phyloP scores from a whole-genome alignment of 2,888 invertebrate species.

The Monopis laevigella region DNA sequence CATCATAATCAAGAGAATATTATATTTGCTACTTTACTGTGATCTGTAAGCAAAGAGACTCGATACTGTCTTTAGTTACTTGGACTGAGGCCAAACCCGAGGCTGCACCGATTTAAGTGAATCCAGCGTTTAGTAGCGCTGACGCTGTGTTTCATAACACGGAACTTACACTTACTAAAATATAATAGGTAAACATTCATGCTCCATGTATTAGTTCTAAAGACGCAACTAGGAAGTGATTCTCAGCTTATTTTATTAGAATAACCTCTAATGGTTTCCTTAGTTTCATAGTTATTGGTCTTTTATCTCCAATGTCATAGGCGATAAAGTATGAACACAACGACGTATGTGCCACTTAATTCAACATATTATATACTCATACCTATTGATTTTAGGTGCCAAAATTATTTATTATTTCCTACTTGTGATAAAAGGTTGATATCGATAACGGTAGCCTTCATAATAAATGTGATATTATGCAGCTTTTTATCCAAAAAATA shows the following conservation, averaged over 20 bases:
- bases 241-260: background rate
- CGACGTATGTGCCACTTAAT: constrained; percentile 3
- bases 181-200: no score
- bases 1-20: no score
- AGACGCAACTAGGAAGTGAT: constrained; percentile 8
- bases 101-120: no score
- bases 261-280: constrained; percentile 11
- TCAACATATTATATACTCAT: constrained; percentile 8
- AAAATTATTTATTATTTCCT: constrained; percentile 10
- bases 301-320: constrained; percentile 16
- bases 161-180: no score
- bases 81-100: no score
- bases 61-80: no score
- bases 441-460: constrained; percentile 9
- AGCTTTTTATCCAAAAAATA: constrained; percentile 4
- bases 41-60: no score
- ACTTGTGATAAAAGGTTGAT: constrained; percentile 9
- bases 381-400: constrained; percentile 9
- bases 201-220: no score
- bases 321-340: constrained; percentile 12
- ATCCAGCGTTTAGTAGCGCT: no score
- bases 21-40: no score
- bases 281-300: constrained; percentile 13
- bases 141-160: no score
- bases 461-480: constrained; percentile 5